Evolutionary conservation across 2,113 vertebrate genomes (phyloP), one percentile per base, ranked within the genome.

Genomic region (Plectropomus leopardus): DNA sequence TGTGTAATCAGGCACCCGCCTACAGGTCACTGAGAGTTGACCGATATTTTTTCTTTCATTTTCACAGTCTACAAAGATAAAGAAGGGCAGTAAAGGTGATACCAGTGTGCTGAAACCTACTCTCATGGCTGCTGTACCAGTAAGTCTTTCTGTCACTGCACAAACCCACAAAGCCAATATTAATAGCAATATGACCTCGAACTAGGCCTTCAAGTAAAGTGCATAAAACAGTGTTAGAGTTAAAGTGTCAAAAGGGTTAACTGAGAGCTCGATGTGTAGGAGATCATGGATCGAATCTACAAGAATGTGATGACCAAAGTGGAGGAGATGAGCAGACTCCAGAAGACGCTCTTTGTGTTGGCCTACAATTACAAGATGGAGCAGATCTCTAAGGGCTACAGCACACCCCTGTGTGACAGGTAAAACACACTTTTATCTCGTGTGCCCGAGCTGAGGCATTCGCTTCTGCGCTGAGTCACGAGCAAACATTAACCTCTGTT

Each of bases 291-390:
- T 90, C 96, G 98, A 8, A 99, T 99, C 89, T 99, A 99, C 92
- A 99, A 99, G 95, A 99, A 98, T 2, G 97, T 99, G 68, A 98
- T 99, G 97, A 98, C 95, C 83, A 98, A 98, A 94, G 97, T 99
- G 76, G 98, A 97, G 76, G 96, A 96, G 90, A 99, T 99, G 98
- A 98, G 96, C 73, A 93, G 93, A 88, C 93, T 99, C 55, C 97
- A 99, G 88, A 93, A 94, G 68, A 97, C 96, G 17, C 93, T 99
- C 0, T 99, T 99, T 91, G 96, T 96, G 80, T 81, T 99, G 86
- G 98, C 98, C 7, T 99, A 99, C 93, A 99, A 99, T 94, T 99
- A 99, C 89, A 99, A 99, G 92, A 98, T 99, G 97, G 97, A 99
- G 65, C 98, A 99, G 92, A 97, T 99, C 89, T 96, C 96, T 32